Evolutionary conservation across 2,888 invertebrate genomes (phyloP), one percentile per base, ranked within the genome.

Genomic region (Conchocele bisecta): DNA sequence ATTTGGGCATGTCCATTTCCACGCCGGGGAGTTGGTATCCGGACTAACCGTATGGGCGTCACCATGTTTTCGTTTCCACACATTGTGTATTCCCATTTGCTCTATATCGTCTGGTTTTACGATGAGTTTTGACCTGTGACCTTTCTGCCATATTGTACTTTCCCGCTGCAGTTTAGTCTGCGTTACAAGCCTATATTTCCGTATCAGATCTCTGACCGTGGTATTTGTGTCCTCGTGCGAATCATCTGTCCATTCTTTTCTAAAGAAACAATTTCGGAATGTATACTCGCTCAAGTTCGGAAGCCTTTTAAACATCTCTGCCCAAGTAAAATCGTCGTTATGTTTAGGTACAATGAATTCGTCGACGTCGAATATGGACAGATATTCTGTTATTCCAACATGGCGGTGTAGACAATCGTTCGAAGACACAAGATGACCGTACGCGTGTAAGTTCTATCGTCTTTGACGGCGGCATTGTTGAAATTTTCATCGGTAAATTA

Each of bases 391-490:
- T 22, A 58, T 26, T 31, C 80, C 50, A 69, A 82, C 80, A 59
- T 82, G 76, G 53, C 90, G 73, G 61, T 88, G 87, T 1, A 89
- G 79, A 68, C 91, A 91, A 75, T 91, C 90, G 68, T 90, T 88
- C 60, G 89, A 80, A 13, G 89, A 84, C 5, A 87, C 80, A 42
- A 89, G 65, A 65, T 91, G 91, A 3, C 86, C 91, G 68, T 86
- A 86, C 74, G 89, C 89, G 83, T 90, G 89, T 13, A 90, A n/a
- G 84, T 51, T 86, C 86, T 9, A 77, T 75, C n/a, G n/a, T n/a
- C n/a, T n/a, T n/a, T n/a, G n/a, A n/a, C 79, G 79, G 79, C 0
- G 72, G 72, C 35, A 82, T 76, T 2, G 78, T 82, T 17, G 53
- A 58, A 28, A 88, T 75, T n/a, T n/a, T n/a, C n/a, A n/a, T n/a